These are phyloP conservation scores for Apaloderma vittatum DNA, from an alignment of 2,113 vertebrate species.

Conservation along the genomic window DNA sequence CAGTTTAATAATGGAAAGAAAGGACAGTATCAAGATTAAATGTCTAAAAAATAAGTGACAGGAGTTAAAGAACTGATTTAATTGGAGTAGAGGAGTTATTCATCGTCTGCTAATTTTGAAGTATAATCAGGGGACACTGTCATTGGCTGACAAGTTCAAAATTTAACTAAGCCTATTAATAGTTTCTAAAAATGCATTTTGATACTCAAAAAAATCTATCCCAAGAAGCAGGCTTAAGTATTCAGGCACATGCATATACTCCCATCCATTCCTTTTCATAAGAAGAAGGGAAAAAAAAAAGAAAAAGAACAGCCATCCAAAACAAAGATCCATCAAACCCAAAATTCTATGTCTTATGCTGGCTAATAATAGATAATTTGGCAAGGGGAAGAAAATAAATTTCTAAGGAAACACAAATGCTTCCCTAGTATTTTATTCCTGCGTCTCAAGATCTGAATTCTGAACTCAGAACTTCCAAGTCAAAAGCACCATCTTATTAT, in stretches of 20 bases:
- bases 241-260: background rate
- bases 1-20: background rate
- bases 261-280: background rate
- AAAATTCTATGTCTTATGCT: background rate
- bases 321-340: background rate
- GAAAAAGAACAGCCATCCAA: background rate
- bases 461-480: background rate
- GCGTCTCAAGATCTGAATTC: background rate
- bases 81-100: slow-evolving; percentile 60
- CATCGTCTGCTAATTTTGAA: slow-evolving; percentile 59
- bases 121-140: slow-evolving; percentile 59
- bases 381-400: background rate
- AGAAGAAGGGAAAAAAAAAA: background rate
- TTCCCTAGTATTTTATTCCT: background rate
- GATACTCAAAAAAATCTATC: slow-evolving; percentile 29
- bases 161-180: slow-evolving; percentile 50
- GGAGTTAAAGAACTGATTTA: slow-evolving; percentile 46
- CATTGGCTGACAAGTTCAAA: slow-evolving; percentile 62
- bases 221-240: background rate
- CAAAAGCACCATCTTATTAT: background rate
- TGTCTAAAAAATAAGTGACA: slow-evolving; percentile 36
- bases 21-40: slow-evolving; percentile 25
- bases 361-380: background rate
- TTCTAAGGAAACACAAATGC: background rate
- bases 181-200: slow-evolving; percentile 32